Base-by-base conservation (phyloP, 2,888 invertebrate genomes). In the Dioctria rufipes region DNA sequence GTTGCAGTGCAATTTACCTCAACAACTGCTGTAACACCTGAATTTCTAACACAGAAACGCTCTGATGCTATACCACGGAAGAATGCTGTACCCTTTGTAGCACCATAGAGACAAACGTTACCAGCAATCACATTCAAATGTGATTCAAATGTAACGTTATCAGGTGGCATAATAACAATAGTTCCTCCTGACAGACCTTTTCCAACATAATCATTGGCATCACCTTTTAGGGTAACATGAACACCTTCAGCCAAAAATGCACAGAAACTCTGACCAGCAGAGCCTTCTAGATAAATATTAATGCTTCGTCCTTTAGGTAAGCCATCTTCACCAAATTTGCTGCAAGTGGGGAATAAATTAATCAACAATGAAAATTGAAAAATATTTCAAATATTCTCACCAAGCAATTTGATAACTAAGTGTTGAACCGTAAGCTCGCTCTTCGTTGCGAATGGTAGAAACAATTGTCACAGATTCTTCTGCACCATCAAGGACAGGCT, bases 211-310 rank as follows among this genome's bases (percentile, higher is more conserved):
- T 99, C 99, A 87, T 99, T 99, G 46, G 98, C 94, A 90, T 99
- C 99, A 63, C 99, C 99, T 89, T 97, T 98, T 25, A 99, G 90
- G 0, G 94, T 95, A 3, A 98, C 95, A 78, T 93, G 93, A 80
- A 99, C 92, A 40, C 99, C 99, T 84, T 93, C 94, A 0, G 95
- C 94, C 85, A 99, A 90, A 91, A 99, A 99, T 5, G 99, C 99
- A 88, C 99, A 97, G 91, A 99, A 99, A 87, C 98, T 99, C 91
- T 99, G 99, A 9, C 99, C 99, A 8, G 98, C 99, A 3, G 98
- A 97, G 13, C 99, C 99, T 66, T 90, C 93, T 83, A 99, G 90
- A 58, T 92, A 92, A 80, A 99, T 95, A 86, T 95, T 93, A 83
- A 98, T 94, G 3, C 89, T 89, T 81, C 93, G 93, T 84, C 92